These are phyloP conservation scores for Cairina moschata DNA, from an alignment of 2,113 vertebrate species.

Conservation along the genomic window DNA sequence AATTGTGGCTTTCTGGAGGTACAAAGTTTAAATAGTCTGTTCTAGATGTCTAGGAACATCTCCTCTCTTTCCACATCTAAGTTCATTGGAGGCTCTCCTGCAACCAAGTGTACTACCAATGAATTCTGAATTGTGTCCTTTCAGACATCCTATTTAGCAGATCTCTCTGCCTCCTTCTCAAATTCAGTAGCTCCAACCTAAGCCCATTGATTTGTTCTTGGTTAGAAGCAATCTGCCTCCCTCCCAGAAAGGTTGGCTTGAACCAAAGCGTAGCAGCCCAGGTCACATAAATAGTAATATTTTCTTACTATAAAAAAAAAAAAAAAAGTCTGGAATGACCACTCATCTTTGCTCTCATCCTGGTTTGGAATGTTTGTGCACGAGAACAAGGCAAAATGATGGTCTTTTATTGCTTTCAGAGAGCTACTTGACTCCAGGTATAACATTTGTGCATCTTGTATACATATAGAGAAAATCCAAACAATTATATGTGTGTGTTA, in stretches of 20 bases:
- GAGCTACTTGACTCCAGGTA: not conserved
- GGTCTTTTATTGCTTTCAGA: not conserved
- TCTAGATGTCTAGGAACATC: not conserved
- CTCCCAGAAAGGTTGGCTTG: not conserved
- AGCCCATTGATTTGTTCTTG: not conserved
- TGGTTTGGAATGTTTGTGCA: not conserved
- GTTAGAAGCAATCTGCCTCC: not conserved
- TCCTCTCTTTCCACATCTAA: not conserved
- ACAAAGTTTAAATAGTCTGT: not conserved
- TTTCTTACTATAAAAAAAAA: no score
- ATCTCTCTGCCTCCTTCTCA: not conserved
- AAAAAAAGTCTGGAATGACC: not conserved
- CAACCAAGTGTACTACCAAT: not conserved
- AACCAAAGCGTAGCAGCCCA: not conserved
- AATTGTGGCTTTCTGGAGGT: not conserved
- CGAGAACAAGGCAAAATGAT: not conserved
- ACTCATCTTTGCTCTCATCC: not conserved
- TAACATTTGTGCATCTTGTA: not conserved
- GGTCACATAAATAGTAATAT: not conserved
- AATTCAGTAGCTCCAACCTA: not conserved
- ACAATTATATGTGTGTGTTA: not conserved
- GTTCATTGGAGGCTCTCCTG: not conserved
- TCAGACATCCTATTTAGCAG: not conserved
- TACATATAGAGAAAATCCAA: not conserved
- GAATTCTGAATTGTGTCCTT: not conserved